Conservation (phyloP, 2,113 vertebrate genomes). For the Myotis brandtii region DNA sequence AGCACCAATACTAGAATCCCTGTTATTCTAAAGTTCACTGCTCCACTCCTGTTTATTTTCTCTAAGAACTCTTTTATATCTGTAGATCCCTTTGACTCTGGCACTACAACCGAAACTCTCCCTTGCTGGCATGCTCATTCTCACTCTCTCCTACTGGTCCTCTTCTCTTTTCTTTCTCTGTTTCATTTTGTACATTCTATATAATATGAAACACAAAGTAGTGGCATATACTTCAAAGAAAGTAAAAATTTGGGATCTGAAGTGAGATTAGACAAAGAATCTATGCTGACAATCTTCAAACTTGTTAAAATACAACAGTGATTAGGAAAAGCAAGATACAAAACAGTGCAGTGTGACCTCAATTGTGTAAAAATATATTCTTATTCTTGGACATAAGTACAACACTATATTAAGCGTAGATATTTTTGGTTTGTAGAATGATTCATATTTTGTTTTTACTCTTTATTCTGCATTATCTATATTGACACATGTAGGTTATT, state of each 20-base stretch:
- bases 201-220: neutral
- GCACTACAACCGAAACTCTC: neutral
- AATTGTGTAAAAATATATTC: constrained; percentile 44
- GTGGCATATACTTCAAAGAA: constrained; percentile 23
- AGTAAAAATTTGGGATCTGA: neutral
- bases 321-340: constrained; percentile 15
- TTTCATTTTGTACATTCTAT: neutral
- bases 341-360: neutral
- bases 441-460: constrained; percentile 36
- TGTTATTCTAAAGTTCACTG: neutral
- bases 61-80: neutral
- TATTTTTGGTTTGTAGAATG: constrained; percentile 29
- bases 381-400: constrained; percentile 37
- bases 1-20: neutral
- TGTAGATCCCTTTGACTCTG: neutral
- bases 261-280: constrained; percentile 46
- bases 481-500: constrained; percentile 41
- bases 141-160: neutral
- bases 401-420: neutral
- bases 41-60: neutral
- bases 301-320: constrained; percentile 14
- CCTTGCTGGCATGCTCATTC: neutral
- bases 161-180: neutral
- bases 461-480: constrained; percentile 11
- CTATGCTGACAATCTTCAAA: neutral